Conservation (phyloP, 1,140 invertebrate genomes). For the Spodoptera litura region DNA sequence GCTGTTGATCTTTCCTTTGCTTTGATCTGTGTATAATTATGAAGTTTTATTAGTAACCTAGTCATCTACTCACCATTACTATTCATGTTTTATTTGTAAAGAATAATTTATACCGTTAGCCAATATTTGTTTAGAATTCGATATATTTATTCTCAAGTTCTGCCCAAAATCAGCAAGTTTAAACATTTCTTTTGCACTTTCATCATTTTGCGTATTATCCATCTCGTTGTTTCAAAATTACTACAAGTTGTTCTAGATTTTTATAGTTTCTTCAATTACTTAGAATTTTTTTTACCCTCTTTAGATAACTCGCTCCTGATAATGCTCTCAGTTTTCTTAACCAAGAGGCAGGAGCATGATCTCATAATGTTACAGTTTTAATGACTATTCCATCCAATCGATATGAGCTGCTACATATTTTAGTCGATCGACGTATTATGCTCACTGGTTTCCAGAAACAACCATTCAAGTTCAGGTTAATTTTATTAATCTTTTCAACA, state of each 20-base stretch:
- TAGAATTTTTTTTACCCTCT: neutral
- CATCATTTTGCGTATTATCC: neutral
- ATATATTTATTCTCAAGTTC: neutral
- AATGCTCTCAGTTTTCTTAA: neutral
- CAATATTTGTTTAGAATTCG: conserved; percentile 12
- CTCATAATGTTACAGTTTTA: neutral
- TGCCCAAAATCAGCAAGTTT: neutral
- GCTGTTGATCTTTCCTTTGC: conserved; percentile 32
- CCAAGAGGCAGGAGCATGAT: neutral
- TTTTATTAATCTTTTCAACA: neutral
- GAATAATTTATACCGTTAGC: neutral
- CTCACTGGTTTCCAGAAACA: no score
- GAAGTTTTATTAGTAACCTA: neutral
- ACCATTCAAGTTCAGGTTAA: neutral
- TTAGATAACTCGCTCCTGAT: neutral
- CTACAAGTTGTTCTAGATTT: neutral
- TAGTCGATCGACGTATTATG: no score
- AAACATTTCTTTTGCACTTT: conserved; percentile 8
- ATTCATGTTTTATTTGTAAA: neutral
- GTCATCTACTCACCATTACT: no score
- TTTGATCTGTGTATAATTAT: conserved; percentile 3
- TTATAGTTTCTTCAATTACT: neutral
- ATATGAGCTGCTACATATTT: no score
- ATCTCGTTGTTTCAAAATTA: conserved; percentile 2
- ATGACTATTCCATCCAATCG: no score